Evolutionary conservation across 2,797 vertebrate genomes (phyloP).

Genomic region (Kryptopterus vitreolus): DNA sequence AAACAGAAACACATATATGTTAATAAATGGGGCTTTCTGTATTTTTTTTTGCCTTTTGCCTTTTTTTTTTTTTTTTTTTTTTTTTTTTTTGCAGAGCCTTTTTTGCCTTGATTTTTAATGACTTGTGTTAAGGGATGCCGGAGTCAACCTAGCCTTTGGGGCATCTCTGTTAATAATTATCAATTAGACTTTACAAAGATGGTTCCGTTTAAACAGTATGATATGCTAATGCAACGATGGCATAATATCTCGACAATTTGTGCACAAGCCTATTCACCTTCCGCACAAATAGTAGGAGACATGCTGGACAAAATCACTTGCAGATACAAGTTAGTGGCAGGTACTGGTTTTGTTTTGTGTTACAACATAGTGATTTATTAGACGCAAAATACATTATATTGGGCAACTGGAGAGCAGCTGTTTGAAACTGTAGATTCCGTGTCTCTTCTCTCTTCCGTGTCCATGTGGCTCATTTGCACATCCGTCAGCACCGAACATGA

Average conservation of each 20-base stretch:
- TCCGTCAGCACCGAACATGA: slow-evolving; percentile 52
- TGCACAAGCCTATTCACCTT: slow-evolving; percentile 20
- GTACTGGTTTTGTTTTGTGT: slow-evolving; percentile 60
- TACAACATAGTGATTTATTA: slow-evolving; percentile 68
- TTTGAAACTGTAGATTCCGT: slow-evolving; percentile 63
- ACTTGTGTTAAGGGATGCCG: slow-evolving; percentile 26
- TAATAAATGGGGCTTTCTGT: slow-evolving; percentile 32
- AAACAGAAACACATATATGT: slow-evolving; percentile 28
- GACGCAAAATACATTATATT: slow-evolving; percentile 59
- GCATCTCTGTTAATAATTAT: slow-evolving; percentile 48
- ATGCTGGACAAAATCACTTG: slow-evolving; percentile 32
- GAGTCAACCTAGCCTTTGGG: slow-evolving; percentile 35
- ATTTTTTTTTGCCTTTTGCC: slow-evolving; percentile 27
- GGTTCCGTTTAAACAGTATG: slow-evolving; percentile 11
- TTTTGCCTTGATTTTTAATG: slow-evolving; percentile 33
- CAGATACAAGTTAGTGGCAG: slow-evolving; percentile 46
- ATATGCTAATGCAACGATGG: slow-evolving; percentile 38
- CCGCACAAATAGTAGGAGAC: slow-evolving; percentile 31
- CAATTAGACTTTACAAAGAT: slow-evolving; percentile 26
- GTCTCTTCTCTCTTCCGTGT: slow-evolving; percentile 44
- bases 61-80: too few species aligned
- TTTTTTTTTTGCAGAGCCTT: slow-evolving; percentile 33
- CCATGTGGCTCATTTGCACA: slow-evolving; percentile 37
- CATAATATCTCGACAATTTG: slow-evolving; percentile 14
- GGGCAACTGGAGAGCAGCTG: slow-evolving; percentile 76